Evolutionary conservation across 2,888 invertebrate genomes (phyloP).

Genomic region (Agriotes lineatus): DNA sequence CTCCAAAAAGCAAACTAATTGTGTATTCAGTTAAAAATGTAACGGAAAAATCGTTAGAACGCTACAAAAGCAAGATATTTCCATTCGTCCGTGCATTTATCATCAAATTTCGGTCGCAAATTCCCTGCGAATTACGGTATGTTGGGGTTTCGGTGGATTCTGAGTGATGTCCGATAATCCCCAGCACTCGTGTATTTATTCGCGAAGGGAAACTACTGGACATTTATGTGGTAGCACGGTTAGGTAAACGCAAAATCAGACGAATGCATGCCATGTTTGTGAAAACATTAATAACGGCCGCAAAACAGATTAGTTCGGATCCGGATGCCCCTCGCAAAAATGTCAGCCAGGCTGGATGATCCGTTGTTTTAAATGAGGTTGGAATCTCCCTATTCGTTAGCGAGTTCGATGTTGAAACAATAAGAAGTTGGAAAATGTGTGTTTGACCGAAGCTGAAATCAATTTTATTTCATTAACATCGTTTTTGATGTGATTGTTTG

Average conservation of each 20-base stretch:
- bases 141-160: slow-evolving; percentile 41
- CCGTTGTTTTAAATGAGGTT: not conserved
- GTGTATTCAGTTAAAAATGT: too few species aligned
- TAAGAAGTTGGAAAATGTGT: too few species aligned
- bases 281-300: slow-evolving; percentile 47
- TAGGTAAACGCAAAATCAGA: slow-evolving; percentile 41
- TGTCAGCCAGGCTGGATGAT: not conserved
- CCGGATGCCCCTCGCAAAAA: slow-evolving; percentile 14
- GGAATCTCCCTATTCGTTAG: not conserved
- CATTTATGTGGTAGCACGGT: slow-evolving; percentile 46
- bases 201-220: slow-evolving; percentile 38
- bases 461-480: too few species aligned
- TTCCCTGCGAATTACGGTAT: slow-evolving; percentile 24
- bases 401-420: too few species aligned
- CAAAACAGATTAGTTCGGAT: slow-evolving; percentile 43
- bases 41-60: too few species aligned
- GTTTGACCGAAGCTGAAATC: too few species aligned
- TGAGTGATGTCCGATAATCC: slow-evolving; percentile 47
- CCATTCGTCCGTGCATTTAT: not conserved
- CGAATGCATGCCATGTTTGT: slow-evolving; percentile 40
- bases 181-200: slow-evolving; percentile 46
- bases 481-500: too few species aligned
- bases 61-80: too few species aligned
- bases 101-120: slow-evolving; percentile 2
- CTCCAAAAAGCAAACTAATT: too few species aligned